Base-by-base conservation (phyloP, 2,797 vertebrate species). In the Crax fasciolata region DNA sequence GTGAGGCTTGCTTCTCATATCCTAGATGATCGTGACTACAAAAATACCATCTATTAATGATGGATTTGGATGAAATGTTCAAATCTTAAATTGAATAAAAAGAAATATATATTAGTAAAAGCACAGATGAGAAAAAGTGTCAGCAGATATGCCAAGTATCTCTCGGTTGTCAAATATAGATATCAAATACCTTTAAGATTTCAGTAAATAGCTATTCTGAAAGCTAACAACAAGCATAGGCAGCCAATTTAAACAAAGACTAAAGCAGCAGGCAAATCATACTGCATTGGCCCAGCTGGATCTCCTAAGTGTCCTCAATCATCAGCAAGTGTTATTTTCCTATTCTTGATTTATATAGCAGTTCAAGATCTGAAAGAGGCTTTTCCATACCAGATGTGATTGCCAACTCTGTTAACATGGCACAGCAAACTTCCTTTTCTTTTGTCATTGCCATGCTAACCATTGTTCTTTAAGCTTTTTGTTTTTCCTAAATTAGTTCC, bases 221-320 rank as follows among this genome's bases (percentile, higher is more conserved):
- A 94, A 14, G 10, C 30, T 80, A 94, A 90, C 27, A 57, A 24
- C 21, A 76, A 91, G 49, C 2, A 1, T 16, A 81, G 48, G 12
- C 57, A 92, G 10, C n/a, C 49, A 73, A 72, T 74, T 90, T 61
- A 57, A 95, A 92, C 52, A 85, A 85, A 90, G 84, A 48, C 38
- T 58, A 61, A 76, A 63, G 67, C 55, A 84, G 44, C 38, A 91
- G 13, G 13, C 44, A 63, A 90, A 21, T 20, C 59, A 44, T 23
- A 17, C 43, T 35, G 25, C 35, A 38, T n/a, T 75, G 61, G 13
- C 66, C 74, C 51, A 80, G 71, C 76, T 94, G 83, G 58, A 65
- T 82, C 46, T 75, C 62, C 46, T 65, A 84, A 76, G 44, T 16
- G 74, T 63, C 63, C 63, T 76, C 20, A 51, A 63, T 48, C 13